Percentiles rank a stretch among this genome's conserved stretches.
Evolutionary conservation across 1,140 invertebrate genomes (phyloP).

Genomic region (Aphaenogaster ashmeadi): DNA sequence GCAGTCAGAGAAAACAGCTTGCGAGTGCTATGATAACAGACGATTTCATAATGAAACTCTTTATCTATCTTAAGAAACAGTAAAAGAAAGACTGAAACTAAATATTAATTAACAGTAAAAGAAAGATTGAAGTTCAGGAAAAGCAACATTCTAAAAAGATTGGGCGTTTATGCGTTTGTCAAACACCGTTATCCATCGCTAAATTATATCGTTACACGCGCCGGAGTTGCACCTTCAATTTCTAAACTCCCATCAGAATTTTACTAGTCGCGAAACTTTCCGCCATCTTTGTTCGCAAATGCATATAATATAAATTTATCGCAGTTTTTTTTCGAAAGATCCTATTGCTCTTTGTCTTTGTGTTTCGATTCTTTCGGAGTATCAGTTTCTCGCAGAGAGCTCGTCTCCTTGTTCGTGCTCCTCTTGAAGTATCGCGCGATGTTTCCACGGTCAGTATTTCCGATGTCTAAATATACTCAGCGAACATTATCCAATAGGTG

Average conservation of each 20-base stretch:
- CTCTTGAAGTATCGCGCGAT: not conserved
- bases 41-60: not conserved
- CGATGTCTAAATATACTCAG: constrained; percentile 91
- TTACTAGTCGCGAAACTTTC: not conserved
- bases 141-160: constrained; percentile 7
- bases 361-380: not conserved
- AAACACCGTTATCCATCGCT: not conserved
- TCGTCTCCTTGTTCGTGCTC: not conserved
- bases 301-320: not conserved
- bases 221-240: not conserved
- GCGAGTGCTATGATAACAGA: not conserved
- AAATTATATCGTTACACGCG: constrained; percentile 15
- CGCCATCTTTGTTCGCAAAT: not conserved
- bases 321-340: not conserved
- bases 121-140: not conserved
- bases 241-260: not conserved
- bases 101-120: constrained; percentile 30
- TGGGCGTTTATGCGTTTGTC: not conserved
- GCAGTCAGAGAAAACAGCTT: not conserved
- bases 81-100: constrained; percentile 19
- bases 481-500: constrained; percentile 96
- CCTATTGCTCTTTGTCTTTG: not conserved
- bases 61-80: constrained; percentile 2
- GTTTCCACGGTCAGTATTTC: not conserved
- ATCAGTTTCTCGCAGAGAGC: constrained; percentile 8